Conservation (phyloP, 1,140 invertebrate species). For the Penaeus japonicus region DNA sequence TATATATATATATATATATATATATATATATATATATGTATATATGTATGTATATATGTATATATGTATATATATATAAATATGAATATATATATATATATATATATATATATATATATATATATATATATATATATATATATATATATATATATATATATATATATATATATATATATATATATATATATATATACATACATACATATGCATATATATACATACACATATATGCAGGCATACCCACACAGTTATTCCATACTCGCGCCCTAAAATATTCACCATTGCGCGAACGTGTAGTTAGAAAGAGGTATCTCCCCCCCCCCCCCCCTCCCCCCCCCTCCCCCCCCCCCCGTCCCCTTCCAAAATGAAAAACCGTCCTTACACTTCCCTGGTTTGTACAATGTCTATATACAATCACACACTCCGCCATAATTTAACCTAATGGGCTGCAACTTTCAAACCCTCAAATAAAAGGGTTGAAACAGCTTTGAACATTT, state of each 20-base stretch:
- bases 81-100: slow-evolving; percentile 3
- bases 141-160: slow-evolving; percentile 3
- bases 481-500: too few relatives aligned
- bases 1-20: neutral
- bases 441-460: too few relatives aligned
- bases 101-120: neutral
- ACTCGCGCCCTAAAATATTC: too few relatives aligned
- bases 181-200: slow-evolving; percentile 17
- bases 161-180: neutral
- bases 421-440: too few relatives aligned
- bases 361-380: too few relatives aligned
- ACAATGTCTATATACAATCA: too few relatives aligned
- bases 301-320: too few relatives aligned
- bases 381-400: too few relatives aligned
- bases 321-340: too few relatives aligned
- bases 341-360: too few relatives aligned
- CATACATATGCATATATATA: slow-evolving; percentile 19
- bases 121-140: neutral
- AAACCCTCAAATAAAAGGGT: too few relatives aligned
- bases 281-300: too few relatives aligned
- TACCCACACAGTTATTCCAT: neutral
- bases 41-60: neutral
- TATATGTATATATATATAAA: neutral
- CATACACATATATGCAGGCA: neutral
- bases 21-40: neutral